Evolutionary conservation across 2,888 invertebrate species (phyloP), one percentile per base, ranked within the genome.

Genomic region (Aphrophora alni): DNA sequence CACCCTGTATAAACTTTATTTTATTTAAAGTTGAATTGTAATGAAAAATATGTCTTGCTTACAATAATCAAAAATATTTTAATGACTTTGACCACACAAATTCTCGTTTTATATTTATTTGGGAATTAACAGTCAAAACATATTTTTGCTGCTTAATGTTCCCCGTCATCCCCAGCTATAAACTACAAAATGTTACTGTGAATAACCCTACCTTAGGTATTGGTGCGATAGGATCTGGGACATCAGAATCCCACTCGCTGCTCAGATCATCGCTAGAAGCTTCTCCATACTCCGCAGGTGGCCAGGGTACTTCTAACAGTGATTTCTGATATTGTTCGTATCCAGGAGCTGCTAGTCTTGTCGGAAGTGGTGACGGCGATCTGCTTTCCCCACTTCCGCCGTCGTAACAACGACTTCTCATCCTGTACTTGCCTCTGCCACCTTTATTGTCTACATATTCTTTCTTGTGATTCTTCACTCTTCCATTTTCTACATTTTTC

Each of bases 201-300:
- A 8, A 27, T 14, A 27, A 14, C 80, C 88, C 85, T 85, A 86
- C 86, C 86, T 86, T 87, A 38, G 83, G 80, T 27, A 84, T 82
- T 38, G 82, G 77, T 2, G 86, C 85, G n/a, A 87, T 84, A 5
- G 86, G 84, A 81, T 93, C 93, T 21, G 92, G 91, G 8, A 92
- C 94, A 88, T 96, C 96, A 0, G 95, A 95, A 87, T 97, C 96
- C 96, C 97, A 97, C 87, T 97, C 97, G 17, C 96, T 96, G 88
- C 95, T 96, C 82, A 97, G 91, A 88, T 97, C 97, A 88, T 97
- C 97, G 87, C 95, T 95, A 84, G 95, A 95, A n/a, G 95, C 95
- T 86, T 96, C 96, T 17, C 95, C 96, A 88, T 95, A 97, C 86
- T 97, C 97, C 83, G 93, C 89, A 72, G 82, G 83, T 38, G 91